Evolutionary conservation across 2,797 vertebrate species (phyloP).

Genomic region (Acropternis orthonyx): DNA sequence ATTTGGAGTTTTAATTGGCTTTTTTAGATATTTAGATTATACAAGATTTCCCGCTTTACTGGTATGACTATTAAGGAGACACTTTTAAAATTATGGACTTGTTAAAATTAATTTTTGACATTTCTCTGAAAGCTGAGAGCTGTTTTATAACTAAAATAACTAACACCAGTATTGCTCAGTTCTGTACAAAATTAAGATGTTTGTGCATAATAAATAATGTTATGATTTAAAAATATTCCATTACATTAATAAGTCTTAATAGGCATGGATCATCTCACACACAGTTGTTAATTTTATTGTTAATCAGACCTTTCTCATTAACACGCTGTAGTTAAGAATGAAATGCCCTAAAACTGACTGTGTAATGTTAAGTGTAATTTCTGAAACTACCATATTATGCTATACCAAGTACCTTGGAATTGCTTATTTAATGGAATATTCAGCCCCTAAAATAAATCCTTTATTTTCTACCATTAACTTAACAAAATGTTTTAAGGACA

Average conservation of each 20-base stretch:
- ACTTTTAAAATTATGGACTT: not conserved
- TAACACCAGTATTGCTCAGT: not conserved
- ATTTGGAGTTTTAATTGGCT: not conserved
- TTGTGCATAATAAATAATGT: conserved; percentile 7
- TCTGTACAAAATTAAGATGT: not conserved
- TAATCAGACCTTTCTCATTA: conserved; percentile 52
- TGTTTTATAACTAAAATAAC: not conserved
- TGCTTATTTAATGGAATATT: not conserved
- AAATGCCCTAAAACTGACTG: conserved; percentile 5
- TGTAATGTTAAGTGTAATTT: conserved; percentile 11
- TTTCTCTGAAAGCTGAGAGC: not conserved
- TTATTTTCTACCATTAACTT: not conserved
- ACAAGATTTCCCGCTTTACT: not conserved
- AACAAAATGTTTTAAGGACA: conserved; percentile 25
- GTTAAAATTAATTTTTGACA: not conserved
- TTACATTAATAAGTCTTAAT: not conserved
- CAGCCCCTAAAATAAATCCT: not conserved
- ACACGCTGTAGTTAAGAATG: conserved; percentile 26
- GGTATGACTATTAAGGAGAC: not conserved
- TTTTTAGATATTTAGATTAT: not conserved
- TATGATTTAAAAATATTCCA: conserved; percentile 24
- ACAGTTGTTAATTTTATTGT: conserved; percentile 35
- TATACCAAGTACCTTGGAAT: not conserved
- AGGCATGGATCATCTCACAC: not conserved
- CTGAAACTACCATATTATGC: not conserved